A percentile compares a stretch with the other conserved stretches of the same genome.
Conservation (phyloP, 2,888 invertebrate genomes). For the Phortica magna region DNA sequence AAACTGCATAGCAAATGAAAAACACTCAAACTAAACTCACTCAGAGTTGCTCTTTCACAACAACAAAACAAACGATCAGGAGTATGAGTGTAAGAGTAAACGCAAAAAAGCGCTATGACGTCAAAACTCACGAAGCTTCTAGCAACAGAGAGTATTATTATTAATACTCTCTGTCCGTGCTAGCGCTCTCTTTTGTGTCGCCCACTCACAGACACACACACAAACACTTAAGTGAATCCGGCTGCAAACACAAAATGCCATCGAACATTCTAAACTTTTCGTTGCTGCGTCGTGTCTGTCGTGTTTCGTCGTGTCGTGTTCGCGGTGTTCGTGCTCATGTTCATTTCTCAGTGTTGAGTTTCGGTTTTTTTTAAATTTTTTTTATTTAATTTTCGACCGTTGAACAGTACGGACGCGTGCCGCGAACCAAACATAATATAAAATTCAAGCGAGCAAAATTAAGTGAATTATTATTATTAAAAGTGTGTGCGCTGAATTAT, state of each 20-base stretch:
- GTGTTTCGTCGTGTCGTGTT: background rate
- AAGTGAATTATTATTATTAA: background rate
- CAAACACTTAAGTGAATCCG: background rate
- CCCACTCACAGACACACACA: constrained; percentile 6
- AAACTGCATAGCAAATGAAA: constrained; percentile 30
- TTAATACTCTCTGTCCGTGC: too few relatives aligned
- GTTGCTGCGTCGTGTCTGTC: background rate
- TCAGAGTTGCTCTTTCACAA: background rate
- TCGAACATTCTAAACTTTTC: constrained; percentile 31
- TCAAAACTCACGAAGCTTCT: background rate
- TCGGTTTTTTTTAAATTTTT: background rate
- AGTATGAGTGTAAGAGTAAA: background rate
- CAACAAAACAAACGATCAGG: background rate
- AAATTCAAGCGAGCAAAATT: background rate
- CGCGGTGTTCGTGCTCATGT: too few relatives aligned
- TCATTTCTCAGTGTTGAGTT: too few relatives aligned
- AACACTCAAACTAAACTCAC: background rate
- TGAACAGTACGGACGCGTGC: background rate
- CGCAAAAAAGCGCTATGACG: background rate
- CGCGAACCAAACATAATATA: background rate
- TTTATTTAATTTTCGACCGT: background rate
- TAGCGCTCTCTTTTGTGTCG: background rate
- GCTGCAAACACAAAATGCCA: background rate
- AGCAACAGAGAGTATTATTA: too few relatives aligned
- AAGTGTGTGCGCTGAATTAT: background rate